Evolutionary conservation across 1,140 invertebrate species (phyloP).

Genomic region (Apis laboriosa): DNA sequence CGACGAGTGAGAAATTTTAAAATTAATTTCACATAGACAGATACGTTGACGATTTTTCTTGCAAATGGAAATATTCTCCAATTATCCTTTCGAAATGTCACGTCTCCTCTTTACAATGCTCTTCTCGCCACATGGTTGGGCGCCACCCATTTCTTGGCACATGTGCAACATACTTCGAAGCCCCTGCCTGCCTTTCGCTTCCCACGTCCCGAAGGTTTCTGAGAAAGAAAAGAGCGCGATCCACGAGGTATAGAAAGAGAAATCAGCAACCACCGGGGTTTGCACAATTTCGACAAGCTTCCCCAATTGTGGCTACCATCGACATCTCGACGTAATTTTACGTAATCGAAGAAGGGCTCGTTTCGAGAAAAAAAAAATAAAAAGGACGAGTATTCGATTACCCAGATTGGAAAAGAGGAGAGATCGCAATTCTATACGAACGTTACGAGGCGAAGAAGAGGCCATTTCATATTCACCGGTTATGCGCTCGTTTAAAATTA

Average conservation of each 20-base stretch:
- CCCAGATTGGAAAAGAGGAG: too few relatives aligned
- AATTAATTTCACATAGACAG: too few relatives aligned
- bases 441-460: too few relatives aligned
- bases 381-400: too few relatives aligned
- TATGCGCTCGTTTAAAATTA: not conserved
- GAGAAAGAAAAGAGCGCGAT: constrained; percentile 55
- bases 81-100: constrained; percentile 4
- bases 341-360: not conserved
- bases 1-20: too few relatives aligned
- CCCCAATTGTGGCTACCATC: not conserved
- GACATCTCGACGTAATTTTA: not conserved
- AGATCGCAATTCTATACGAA: too few relatives aligned
- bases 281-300: constrained; percentile 1
- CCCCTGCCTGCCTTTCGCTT: constrained; percentile 63
- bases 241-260: constrained; percentile 23
- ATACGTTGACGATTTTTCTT: too few relatives aligned
- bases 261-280: not conserved
- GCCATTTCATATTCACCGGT: not conserved
- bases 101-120: constrained; percentile 11
- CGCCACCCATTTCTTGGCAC: constrained; percentile 68
- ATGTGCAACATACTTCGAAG: constrained; percentile 61
- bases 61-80: constrained; percentile 1
- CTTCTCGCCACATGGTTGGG: constrained; percentile 63
- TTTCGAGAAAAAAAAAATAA: too few relatives aligned
- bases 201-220: constrained; percentile 68